Percentiles rank a stretch among this genome's conserved stretches.
phyloP scores from a whole-genome alignment of 1,140 invertebrate species.

The Glossosoma conforme region DNA sequence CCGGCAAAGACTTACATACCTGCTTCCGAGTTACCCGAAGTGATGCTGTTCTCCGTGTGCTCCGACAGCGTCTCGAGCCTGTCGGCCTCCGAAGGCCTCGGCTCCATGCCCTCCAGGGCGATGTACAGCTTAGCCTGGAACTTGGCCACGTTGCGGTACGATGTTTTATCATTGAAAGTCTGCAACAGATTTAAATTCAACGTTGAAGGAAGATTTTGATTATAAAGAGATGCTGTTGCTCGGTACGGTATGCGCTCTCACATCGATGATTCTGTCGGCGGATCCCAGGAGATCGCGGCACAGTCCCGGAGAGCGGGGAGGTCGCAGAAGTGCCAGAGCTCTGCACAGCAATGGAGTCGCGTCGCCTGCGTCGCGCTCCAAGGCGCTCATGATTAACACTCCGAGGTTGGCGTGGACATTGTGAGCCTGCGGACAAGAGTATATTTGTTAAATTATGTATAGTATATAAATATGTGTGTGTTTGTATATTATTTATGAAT shows the following conservation, averaged over 20 bases:
- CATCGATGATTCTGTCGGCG: conserved; percentile 12
- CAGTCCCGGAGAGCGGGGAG: conserved; percentile 35
- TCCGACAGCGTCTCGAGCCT: conserved; percentile 16
- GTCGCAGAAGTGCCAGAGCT: conserved; percentile 40
- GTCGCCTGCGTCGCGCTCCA: conserved; percentile 33
- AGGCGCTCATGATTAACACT: conserved; percentile 35
- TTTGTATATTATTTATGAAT: too few species aligned
- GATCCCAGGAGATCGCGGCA: conserved; percentile 29
- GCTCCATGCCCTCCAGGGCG: conserved; percentile 20
- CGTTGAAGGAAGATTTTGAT: too few species aligned
- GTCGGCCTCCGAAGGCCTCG: conserved; percentile 14
- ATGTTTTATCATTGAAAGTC: conserved; percentile 22
- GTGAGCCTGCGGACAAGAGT: conserved; percentile 15
- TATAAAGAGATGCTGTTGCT: too few species aligned
- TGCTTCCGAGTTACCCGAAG: background rate
- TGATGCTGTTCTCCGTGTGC: conserved; percentile 7
- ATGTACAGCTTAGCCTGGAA: conserved; percentile 21
- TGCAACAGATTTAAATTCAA: too few species aligned
- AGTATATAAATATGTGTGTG: too few species aligned
- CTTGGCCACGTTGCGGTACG: conserved; percentile 17
- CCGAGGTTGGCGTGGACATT: conserved; percentile 39
- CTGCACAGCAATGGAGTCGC: conserved; percentile 39
- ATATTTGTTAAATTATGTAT: too few species aligned
- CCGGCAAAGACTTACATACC: conserved; percentile 3
- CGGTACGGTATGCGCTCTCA: too few species aligned